Evolutionary conservation across 2,888 invertebrate genomes (phyloP).

Genomic region (Euzetes globulus): DNA sequence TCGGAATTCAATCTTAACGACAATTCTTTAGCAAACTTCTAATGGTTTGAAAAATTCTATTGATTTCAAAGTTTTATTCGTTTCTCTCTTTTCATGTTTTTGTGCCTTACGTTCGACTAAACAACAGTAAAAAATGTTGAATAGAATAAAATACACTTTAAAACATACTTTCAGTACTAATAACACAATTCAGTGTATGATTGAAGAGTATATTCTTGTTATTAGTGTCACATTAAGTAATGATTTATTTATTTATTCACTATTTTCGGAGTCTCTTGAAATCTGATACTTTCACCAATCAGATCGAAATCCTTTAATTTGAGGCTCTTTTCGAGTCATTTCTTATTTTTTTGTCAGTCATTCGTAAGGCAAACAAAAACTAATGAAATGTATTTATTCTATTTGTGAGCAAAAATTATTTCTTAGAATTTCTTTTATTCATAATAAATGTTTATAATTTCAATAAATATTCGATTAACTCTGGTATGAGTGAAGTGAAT

Average conservation of each 20-base stretch:
- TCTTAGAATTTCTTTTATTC: no score
- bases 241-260: conserved; percentile 4
- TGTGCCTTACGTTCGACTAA: not conserved
- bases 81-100: not conserved
- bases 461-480: no score
- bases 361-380: no score
- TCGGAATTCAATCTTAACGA: not conserved
- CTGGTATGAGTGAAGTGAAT: no score
- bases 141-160: not conserved
- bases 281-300: not conserved
- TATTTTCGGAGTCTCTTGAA: not conserved
- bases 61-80: not conserved
- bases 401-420: no score
- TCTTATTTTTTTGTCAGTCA: no score
- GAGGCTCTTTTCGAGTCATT: no score
- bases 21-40: not conserved
- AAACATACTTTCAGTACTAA: not conserved
- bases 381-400: no score
- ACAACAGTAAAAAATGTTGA: not conserved
- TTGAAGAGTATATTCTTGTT: conserved; percentile 1
- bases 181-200: not conserved
- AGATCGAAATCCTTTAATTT: not conserved
- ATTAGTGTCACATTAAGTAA: not conserved
- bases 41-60: not conserved
- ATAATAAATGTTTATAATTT: no score